Evolutionary conservation across 2,797 vertebrate species (phyloP).

Genomic region (Channallabes apus): DNA sequence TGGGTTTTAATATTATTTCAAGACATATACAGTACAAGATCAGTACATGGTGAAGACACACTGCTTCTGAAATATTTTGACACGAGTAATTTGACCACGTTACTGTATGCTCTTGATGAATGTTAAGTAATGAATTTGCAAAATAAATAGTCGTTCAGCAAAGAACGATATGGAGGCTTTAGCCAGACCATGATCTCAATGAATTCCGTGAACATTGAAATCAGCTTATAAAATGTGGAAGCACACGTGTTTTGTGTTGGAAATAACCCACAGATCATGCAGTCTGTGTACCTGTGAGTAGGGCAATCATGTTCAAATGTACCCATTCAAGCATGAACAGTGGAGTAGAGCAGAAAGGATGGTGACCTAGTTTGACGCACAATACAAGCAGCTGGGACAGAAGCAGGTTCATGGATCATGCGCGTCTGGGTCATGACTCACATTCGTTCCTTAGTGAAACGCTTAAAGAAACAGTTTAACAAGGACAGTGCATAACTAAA

Average conservation of each 20-base stretch:
- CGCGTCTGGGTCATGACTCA: conserved; percentile 49
- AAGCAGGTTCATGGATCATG: conserved; percentile 46
- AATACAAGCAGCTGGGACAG: conserved; percentile 36
- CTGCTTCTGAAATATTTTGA: background rate
- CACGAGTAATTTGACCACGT: background rate
- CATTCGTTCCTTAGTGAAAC: conserved; percentile 24
- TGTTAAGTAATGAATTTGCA: background rate
- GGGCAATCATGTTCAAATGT: conserved; percentile 31
- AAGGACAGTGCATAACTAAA: conserved; percentile 48
- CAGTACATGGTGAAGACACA: background rate
- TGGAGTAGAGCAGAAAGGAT: conserved; percentile 39
- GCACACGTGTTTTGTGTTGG: background rate
- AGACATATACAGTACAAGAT: background rate
- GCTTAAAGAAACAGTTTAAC: conserved; percentile 39
- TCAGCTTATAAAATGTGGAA: background rate
- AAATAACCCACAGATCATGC: background rate
- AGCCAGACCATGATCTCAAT: background rate
- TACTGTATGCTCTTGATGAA: background rate
- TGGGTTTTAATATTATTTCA: conserved; percentile 2
- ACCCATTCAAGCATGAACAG: conserved; percentile 43
- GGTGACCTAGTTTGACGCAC: conserved; percentile 53
- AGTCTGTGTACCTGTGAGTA: conserved; percentile 28
- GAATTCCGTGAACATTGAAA: background rate
- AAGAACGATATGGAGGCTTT: background rate
- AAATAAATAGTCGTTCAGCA: background rate